These are phyloP conservation scores for Ditylenchus dipsaci DNA, from an alignment of 1,140 invertebrate species.

Conservation along the genomic window DNA sequence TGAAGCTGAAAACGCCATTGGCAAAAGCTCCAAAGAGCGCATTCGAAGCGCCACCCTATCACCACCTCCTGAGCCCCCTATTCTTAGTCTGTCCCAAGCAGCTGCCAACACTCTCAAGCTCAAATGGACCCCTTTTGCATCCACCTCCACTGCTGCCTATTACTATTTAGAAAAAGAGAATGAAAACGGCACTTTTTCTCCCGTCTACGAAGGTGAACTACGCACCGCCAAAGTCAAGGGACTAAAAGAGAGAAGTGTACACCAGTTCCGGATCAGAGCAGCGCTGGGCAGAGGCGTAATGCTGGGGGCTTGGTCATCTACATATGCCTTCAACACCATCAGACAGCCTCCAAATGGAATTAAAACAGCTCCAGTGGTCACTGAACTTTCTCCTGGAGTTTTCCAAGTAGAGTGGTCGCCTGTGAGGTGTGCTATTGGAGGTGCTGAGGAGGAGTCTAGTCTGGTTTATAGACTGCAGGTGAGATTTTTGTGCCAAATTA, in stretches of 20 bases:
- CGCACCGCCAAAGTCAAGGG: conserved; percentile 43
- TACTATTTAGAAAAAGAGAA: conserved; percentile 52
- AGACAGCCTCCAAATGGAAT: conserved; percentile 34
- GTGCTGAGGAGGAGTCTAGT: background rate
- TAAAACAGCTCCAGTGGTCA: conserved; percentile 39
- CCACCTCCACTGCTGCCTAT: conserved; percentile 23
- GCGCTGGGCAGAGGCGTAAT: conserved; percentile 18
- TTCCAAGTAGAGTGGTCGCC: conserved; percentile 52
- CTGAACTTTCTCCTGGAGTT: conserved; percentile 28
- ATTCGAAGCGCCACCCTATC: conserved; percentile 22
- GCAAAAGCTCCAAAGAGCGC: conserved; percentile 20
- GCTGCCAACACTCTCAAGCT: conserved; percentile 45
- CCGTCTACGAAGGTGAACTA: conserved; percentile 52
- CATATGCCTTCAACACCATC: conserved; percentile 28
- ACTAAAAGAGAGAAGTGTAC: conserved; percentile 33
- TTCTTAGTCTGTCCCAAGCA: conserved; percentile 25
- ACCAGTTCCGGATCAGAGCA: conserved; percentile 52
- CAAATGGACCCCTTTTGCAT: conserved; percentile 35
- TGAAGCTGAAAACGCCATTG: conserved; percentile 38
- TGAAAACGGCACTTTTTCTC: conserved; percentile 47
- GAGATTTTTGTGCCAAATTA: background rate
- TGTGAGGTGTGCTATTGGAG: conserved; percentile 7
- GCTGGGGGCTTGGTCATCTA: conserved; percentile 16
- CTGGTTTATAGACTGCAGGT: conserved; percentile 47
- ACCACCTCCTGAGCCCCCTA: conserved; percentile 44